Conservation (phyloP, 2,797 vertebrate species). For the Epinephelus malabaricus region DNA sequence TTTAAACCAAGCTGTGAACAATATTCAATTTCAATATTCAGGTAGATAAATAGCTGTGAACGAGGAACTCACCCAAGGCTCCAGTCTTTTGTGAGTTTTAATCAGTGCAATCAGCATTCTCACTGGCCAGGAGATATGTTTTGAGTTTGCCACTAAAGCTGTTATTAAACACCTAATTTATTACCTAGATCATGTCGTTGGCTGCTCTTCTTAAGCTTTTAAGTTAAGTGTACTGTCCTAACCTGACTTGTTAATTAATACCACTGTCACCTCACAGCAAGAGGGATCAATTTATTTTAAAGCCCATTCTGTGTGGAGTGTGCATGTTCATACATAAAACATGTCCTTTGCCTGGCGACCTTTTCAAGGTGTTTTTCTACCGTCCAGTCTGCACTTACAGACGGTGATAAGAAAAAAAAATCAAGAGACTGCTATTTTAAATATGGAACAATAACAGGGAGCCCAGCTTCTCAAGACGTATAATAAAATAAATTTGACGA, state of each 20-base stretch:
- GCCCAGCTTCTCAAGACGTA: background rate
- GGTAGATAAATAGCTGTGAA: background rate
- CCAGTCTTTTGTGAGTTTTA: background rate
- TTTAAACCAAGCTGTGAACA: background rate
- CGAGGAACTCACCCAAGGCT: background rate
- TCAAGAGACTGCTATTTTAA: conserved; percentile 17
- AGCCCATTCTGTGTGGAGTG: background rate
- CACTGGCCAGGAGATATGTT: background rate
- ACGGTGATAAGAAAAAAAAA: conserved; percentile 7
- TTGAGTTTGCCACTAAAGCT: background rate
- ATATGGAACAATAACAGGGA: conserved; percentile 14
- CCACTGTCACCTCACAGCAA: conserved; percentile 1
- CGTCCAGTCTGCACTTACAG: background rate
- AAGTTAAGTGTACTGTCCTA: background rate
- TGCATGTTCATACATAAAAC: background rate
- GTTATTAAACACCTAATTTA: conserved; percentile 2
- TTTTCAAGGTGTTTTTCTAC: conserved; percentile 25
- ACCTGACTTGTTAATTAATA: conserved; percentile 5
- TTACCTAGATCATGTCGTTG: background rate
- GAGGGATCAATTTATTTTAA: background rate
- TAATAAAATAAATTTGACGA: conserved; percentile 18
- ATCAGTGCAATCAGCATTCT: background rate
- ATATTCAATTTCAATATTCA: background rate
- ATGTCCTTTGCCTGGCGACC: conserved; percentile 1
- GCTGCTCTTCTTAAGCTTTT: conserved; percentile 7